These are phyloP conservation scores for Colletes collaris DNA, from an alignment of 2,888 invertebrate genomes.

Conservation along the genomic window DNA sequence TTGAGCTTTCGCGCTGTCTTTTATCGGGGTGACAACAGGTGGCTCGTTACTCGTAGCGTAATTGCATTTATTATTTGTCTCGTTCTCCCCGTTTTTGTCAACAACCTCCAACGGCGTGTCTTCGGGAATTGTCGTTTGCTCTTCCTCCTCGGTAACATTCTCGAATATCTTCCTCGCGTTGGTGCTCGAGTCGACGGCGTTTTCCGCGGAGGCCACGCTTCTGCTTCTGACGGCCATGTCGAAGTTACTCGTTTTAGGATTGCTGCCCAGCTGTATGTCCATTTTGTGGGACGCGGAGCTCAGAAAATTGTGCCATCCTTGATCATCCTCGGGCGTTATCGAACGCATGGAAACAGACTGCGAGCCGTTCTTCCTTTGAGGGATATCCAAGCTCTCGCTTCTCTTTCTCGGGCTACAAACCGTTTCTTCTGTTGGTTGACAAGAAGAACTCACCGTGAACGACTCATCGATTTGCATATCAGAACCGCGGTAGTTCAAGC, in stretches of 20 bases:
- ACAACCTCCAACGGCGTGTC: slow-evolving; percentile 62
- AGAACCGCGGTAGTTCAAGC: slow-evolving; percentile 69
- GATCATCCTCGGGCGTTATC: slow-evolving; percentile 12
- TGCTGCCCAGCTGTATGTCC: slow-evolving; percentile 73
- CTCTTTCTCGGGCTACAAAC: slow-evolving; percentile 72
- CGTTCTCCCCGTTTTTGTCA: not conserved
- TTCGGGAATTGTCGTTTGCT: slow-evolving; percentile 62
- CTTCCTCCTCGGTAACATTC: slow-evolving; percentile 55
- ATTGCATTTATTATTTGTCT: slow-evolving; percentile 5
- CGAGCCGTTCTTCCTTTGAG: slow-evolving; percentile 66
- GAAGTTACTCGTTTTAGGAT: slow-evolving; percentile 71
- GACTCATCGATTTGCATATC: slow-evolving; percentile 74
- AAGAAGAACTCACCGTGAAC: slow-evolving; percentile 59
- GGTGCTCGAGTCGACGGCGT: not conserved
- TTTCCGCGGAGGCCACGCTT: slow-evolving; percentile 23
- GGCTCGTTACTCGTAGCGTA: slow-evolving; percentile 17
- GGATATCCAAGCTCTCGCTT: slow-evolving; percentile 76
- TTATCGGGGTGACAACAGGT: slow-evolving; percentile 5
- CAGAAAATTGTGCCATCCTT: slow-evolving; percentile 69
- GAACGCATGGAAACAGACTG: slow-evolving; percentile 60
- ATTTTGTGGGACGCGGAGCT: slow-evolving; percentile 60
- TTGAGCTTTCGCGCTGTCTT: slow-evolving; percentile 54
- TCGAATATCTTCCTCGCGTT: slow-evolving; percentile 48
- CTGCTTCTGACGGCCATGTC: slow-evolving; percentile 69
- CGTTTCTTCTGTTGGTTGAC: slow-evolving; percentile 54